Conservation (phyloP, 2,797 vertebrate genomes). For the Allobates femoralis region DNA sequence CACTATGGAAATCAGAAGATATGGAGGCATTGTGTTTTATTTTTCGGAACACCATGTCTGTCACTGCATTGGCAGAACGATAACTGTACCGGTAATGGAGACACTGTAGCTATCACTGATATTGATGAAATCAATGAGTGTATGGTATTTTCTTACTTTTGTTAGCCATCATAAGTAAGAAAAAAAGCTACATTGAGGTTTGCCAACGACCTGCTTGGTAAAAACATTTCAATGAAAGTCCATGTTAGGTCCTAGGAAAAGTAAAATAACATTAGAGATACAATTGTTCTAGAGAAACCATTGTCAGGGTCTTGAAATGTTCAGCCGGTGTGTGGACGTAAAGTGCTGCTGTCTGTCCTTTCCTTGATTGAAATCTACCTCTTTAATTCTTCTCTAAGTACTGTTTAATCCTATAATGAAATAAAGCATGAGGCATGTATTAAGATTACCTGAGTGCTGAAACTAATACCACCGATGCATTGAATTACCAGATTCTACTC, state of each 20-base stretch:
- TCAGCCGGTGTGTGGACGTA: not conserved
- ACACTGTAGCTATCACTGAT: no score
- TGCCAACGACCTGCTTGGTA: no score
- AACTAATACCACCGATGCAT: slow-evolving; percentile 33
- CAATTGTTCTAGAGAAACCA: not conserved
- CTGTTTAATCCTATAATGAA: slow-evolving; percentile 37
- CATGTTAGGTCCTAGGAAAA: not conserved
- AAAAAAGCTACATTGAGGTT: no score
- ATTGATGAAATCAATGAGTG: no score
- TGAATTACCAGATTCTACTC: slow-evolving; percentile 38
- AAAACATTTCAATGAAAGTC: no score
- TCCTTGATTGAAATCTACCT: not conserved
- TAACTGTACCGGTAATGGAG: no score
- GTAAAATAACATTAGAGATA: not conserved
- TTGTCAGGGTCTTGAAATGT: not conserved
- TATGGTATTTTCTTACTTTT: no score
- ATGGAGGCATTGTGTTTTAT: no score
- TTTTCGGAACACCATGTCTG: no score
- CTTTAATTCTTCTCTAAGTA: slow-evolving; percentile 44
- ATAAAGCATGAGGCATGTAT: slow-evolving; percentile 44
- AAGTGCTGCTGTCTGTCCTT: not conserved
- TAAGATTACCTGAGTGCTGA: slow-evolving; percentile 36
- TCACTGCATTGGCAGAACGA: no score
- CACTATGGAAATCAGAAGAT: no score
- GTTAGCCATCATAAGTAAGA: no score